Evolutionary conservation across 1,140 invertebrate genomes (phyloP).

Genomic region (Acromyrmex charruanus): DNA sequence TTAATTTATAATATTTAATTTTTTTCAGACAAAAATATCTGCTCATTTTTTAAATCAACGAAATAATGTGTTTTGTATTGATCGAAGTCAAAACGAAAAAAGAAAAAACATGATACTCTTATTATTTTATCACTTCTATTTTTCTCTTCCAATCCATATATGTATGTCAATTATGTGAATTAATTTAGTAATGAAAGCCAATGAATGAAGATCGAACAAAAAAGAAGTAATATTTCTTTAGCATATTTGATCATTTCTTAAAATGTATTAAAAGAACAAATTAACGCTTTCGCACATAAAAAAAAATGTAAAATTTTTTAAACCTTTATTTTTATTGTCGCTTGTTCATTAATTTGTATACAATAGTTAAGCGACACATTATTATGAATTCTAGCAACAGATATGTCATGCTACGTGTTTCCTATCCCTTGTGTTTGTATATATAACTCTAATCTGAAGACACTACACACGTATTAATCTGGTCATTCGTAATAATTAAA

Average conservation of each 20-base stretch:
- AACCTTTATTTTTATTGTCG: background rate
- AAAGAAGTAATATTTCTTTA: constrained; percentile 31
- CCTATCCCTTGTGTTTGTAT: background rate
- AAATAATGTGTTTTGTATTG: constrained; percentile 58
- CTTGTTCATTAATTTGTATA: background rate
- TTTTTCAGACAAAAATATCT: background rate
- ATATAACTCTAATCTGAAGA: constrained; percentile 20
- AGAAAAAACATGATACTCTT: background rate
- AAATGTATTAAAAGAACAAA: constrained; percentile 5
- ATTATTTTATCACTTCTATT: constrained; percentile 57
- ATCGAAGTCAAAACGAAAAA: constrained; percentile 20
- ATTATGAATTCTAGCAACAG: background rate
- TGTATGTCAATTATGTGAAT: constrained; percentile 60
- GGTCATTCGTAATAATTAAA: constrained; percentile 26
- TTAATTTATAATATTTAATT: background rate
- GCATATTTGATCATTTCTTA: background rate
- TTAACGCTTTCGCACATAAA: background rate
- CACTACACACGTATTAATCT: constrained; percentile 43
- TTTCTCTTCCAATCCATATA: constrained; percentile 42
- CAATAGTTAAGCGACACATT: background rate
- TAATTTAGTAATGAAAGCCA: constrained; percentile 49
- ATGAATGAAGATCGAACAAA: constrained; percentile 52
- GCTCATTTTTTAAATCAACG: background rate
- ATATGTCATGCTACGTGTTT: background rate
- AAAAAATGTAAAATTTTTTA: background rate